These are phyloP conservation scores for Actinemys pallida DNA, from an alignment of 2,113 vertebrate species.

Conservation along the genomic window DNA sequence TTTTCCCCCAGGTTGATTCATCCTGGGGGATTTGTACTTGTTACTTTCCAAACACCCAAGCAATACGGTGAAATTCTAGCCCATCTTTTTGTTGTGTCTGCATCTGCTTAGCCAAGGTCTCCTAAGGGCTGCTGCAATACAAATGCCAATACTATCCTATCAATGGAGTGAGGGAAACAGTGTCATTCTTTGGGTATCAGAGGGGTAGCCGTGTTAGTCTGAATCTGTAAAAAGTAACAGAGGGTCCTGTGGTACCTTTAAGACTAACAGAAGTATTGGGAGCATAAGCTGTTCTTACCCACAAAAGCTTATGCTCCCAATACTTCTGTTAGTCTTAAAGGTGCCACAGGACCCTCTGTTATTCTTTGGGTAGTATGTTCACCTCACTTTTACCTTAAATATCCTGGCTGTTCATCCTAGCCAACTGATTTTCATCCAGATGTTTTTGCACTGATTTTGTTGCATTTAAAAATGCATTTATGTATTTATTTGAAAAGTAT, in stretches of 20 bases:
- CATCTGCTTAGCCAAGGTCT: not conserved
- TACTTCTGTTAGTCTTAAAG: too few species aligned
- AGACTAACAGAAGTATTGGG: too few species aligned
- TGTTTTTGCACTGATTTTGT: not conserved
- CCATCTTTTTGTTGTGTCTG: not conserved
- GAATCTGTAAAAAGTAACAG: too few species aligned
- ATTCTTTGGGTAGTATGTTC: not conserved
- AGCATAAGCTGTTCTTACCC: too few species aligned
- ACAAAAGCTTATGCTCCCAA: too few species aligned
- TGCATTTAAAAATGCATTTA: not conserved
- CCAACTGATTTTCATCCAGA: not conserved
- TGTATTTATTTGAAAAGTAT: not conserved
- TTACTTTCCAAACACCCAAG: not conserved
- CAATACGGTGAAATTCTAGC: not conserved
- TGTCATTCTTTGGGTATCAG: not conserved
- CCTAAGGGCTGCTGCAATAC: not conserved
- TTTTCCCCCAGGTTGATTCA: not conserved
- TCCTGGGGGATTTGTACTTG: not conserved
- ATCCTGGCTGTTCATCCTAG: not conserved
- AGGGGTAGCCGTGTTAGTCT: too few species aligned
- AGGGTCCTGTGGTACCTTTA: too few species aligned
- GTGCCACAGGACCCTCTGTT: too few species aligned
- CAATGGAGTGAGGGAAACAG: too few species aligned
- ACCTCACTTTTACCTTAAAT: not conserved
- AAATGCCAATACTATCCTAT: not conserved